Percentiles rank a stretch among this genome's conserved stretches.
Evolutionary conservation across 1,140 invertebrate genomes (phyloP).

Genomic region (Hycleus cichorii): DNA sequence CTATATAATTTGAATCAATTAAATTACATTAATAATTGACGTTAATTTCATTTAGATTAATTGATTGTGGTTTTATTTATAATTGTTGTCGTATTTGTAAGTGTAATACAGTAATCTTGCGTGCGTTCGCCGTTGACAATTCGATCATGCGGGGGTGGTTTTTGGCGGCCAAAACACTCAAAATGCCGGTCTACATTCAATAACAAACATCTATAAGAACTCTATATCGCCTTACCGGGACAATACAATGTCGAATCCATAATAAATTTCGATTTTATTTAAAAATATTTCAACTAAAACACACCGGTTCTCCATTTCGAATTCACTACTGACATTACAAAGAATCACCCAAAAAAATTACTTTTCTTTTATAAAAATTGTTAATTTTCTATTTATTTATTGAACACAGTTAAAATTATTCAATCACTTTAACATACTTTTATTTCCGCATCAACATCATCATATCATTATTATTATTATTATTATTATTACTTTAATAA

Average conservation of each 20-base stretch:
- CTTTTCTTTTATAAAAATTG: too few species aligned
- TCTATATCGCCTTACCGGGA: slow-evolving; percentile 5
- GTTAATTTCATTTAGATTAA: too few species aligned
- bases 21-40: background rate
- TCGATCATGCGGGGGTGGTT: too few species aligned
- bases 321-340: slow-evolving; percentile 14
- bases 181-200: too few species aligned
- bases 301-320: slow-evolving; percentile 12
- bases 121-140: too few species aligned
- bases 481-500: background rate
- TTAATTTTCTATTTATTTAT: background rate
- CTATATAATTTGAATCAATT: slow-evolving; percentile 14
- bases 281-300: slow-evolving; percentile 4
- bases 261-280: slow-evolving; percentile 14
- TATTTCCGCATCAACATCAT: too few species aligned
- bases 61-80: too few species aligned
- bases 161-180: too few species aligned
- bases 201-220: too few species aligned
- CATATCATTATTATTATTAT: too few species aligned
- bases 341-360: background rate
- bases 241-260: slow-evolving; percentile 16
- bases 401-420: slow-evolving; percentile 12
- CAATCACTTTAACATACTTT: slow-evolving; percentile 6
- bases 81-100: too few species aligned
- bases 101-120: too few species aligned